phyloP scores from a whole-genome alignment of 2,113 vertebrate species.

The Poeciliopsis retropinna region DNA sequence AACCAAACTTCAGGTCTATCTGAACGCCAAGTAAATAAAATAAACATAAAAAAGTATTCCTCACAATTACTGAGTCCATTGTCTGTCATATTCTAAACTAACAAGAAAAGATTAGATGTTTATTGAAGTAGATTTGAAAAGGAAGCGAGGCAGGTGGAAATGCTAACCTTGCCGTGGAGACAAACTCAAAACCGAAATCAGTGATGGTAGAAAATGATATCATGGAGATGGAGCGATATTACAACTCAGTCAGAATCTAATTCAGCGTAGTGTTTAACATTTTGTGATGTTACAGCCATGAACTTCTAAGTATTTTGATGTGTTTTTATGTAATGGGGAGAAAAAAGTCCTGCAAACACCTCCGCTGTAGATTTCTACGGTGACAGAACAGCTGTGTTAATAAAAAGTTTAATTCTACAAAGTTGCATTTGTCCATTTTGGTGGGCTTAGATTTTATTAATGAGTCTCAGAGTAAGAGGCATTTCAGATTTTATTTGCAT shows the following conservation, averaged over 20 bases:
- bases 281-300: too few relatives aligned
- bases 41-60: slow-evolving; percentile 6
- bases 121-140: slow-evolving; percentile 21
- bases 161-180: slow-evolving; percentile 85
- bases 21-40: slow-evolving; percentile 32
- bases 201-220: not conserved
- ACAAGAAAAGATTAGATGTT: slow-evolving; percentile 42
- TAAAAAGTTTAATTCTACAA: not conserved
- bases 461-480: too few relatives aligned
- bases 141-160: slow-evolving; percentile 73
- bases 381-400: not conserved
- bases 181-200: slow-evolving; percentile 1
- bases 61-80: slow-evolving; percentile 18
- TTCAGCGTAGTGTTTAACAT: not conserved
- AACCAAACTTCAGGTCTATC: slow-evolving; percentile 38
- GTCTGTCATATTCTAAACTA: slow-evolving; percentile 23
- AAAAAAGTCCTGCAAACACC: not conserved
- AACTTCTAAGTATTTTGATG: too few relatives aligned
- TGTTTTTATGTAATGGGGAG: too few relatives aligned
- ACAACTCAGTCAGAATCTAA: not conserved
- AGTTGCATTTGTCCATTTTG: too few relatives aligned
- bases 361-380: not conserved
- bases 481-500: too few relatives aligned
- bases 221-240: not conserved
- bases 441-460: too few relatives aligned